Conservation (phyloP, 2,113 vertebrate species). For the Callocephalon fimbriatum region DNA sequence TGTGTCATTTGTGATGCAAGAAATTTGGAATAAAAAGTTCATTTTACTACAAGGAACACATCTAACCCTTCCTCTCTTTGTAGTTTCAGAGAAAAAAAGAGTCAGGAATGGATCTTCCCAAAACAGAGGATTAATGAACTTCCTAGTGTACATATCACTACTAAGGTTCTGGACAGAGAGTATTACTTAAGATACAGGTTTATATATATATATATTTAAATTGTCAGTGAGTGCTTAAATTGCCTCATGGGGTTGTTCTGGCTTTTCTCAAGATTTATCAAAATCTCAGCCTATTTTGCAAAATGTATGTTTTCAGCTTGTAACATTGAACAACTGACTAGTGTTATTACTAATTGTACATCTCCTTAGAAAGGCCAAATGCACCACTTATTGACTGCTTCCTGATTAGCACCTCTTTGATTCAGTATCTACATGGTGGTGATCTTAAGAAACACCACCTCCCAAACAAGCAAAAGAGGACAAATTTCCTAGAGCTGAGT, state of each 20-base stretch:
- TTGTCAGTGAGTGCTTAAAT: not conserved
- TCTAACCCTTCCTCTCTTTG: not conserved
- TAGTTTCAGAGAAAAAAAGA: not conserved
- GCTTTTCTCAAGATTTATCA: not conserved
- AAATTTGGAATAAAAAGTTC: not conserved
- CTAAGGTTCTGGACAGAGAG: not conserved
- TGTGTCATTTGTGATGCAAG: not conserved
- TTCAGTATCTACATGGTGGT: not conserved
- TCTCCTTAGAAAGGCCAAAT: not conserved
- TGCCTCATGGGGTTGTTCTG: not conserved
- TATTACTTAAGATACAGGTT: not conserved
- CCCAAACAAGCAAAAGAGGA: not conserved
- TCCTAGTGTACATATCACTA: rapidly evolving
- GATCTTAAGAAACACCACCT: not conserved
- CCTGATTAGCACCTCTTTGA: not conserved
- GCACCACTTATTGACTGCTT: not conserved
- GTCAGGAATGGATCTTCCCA: not conserved
- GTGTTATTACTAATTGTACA: not conserved
- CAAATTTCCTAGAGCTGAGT: not conserved
- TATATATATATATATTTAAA: not conserved
- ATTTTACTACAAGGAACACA: not conserved
- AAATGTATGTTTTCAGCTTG: not conserved
- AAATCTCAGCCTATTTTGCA: not conserved
- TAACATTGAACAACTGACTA: not conserved
- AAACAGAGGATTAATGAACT: not conserved